These are phyloP conservation scores for Lonchura striata DNA, from an alignment of 2,113 vertebrate genomes.

Conservation along the genomic window DNA sequence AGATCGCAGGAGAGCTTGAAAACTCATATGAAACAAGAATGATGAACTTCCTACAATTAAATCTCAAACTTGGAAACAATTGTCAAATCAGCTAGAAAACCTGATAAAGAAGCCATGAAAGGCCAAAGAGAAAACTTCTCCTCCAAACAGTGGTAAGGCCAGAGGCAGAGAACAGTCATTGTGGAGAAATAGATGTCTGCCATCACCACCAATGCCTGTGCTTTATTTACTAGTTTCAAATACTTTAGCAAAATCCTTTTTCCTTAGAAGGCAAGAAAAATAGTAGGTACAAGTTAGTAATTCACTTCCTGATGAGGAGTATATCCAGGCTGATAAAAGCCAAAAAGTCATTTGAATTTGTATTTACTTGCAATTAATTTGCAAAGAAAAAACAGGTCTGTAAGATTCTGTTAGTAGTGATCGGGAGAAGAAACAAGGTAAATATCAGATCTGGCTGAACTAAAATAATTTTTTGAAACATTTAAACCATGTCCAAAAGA, in stretches of 20 bases:
- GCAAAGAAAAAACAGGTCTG: background rate
- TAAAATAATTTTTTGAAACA: background rate
- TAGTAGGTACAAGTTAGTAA: background rate
- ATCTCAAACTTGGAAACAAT: background rate
- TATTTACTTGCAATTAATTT: background rate
- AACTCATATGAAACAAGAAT: background rate
- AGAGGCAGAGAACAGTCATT: background rate
- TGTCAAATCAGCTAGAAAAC: background rate
- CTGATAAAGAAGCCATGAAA: background rate
- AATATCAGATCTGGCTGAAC: background rate
- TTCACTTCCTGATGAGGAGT: background rate
- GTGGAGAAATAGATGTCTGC: rapidly evolving
- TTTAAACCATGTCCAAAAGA: background rate
- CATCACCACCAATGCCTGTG: background rate
- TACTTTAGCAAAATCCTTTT: background rate
- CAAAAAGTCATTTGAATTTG: background rate
- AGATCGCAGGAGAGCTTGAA: background rate
- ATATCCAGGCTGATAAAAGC: background rate
- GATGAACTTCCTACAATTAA: background rate
- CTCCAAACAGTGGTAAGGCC: background rate
- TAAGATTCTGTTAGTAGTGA: background rate
- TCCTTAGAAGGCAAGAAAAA: background rate
- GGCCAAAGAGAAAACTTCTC: background rate
- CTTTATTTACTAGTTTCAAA: background rate
- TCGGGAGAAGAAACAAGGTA: background rate